Evolutionary conservation across 2,113 vertebrate genomes (phyloP), one percentile per base, ranked within the genome.

Genomic region (Verasper variegatus): DNA sequence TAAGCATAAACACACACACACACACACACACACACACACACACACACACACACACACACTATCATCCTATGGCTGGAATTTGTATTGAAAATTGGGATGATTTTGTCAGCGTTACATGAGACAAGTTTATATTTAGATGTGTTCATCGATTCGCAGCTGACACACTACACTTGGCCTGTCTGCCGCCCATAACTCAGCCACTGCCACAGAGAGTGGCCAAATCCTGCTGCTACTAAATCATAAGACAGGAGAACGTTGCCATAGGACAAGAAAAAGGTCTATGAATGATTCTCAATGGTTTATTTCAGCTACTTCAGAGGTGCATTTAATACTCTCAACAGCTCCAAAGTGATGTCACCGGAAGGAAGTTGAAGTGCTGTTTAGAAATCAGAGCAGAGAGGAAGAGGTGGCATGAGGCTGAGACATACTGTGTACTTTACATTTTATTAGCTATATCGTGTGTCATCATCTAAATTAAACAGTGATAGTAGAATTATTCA

Each of bases 121-220:
- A 91, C 89, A 86, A 78, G 83, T 90, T 91, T 93, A 93, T 89
- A 93, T 93, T 93, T 93, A 91, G 92, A 90, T 83, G 80, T 92
- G 86, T 92, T 84, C 86, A 92, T 93, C 57, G 92, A 93, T 93
- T 91, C 47, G 74, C 68, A 74, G 82, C 87, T 83, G 91, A 92
- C 90, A 93, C 88, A 84, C 78, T 80, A 92, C 84, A 90, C 91
- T 73, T 64, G 52, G 77, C 76, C 86, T 85, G 88, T 92, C 90
- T 91, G 78, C 76, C 26, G 68, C 67, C 69, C 84, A 89, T 93
- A 90, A 92, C 86, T 93, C 86, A 90, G 74, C 71, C 71, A 59
- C 58, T 5, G 81, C 75, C 68, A 35, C 75, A 35, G 67, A 87
- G 83, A 88, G 83, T 82, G 89, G 88, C 83, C 81, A 78, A 88